Conservation (phyloP, 2,113 vertebrate genomes). For the Raja brachyura region DNA sequence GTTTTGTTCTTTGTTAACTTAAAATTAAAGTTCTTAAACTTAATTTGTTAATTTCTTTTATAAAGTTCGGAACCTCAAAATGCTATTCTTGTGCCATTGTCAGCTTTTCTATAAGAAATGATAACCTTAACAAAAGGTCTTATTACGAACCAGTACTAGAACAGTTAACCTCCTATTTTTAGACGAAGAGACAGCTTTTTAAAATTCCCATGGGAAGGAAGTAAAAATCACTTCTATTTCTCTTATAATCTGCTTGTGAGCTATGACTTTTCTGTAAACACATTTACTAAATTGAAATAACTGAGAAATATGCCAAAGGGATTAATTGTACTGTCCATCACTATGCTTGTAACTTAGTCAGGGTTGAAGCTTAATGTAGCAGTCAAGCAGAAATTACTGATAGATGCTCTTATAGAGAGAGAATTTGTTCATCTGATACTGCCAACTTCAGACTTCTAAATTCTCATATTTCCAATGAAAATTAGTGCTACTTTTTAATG, state of each 20-base stretch:
- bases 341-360: conserved; percentile 1
- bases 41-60: neutral
- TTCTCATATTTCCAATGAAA: conserved; percentile 32
- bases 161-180: neutral
- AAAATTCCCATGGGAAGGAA: neutral
- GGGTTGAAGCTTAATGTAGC: neutral
- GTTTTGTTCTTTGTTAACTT: neutral
- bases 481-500: neutral
- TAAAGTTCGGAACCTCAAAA: neutral
- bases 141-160: neutral
- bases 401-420: neutral
- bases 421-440: conserved; percentile 17
- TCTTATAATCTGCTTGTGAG: neutral
- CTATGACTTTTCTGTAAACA: conserved; percentile 11
- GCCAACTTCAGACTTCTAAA: conserved; percentile 22
- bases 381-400: conserved; percentile 22
- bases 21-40: neutral
- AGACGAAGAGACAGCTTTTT: neutral
- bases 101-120: neutral
- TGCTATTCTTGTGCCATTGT: neutral
- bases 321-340: conserved; percentile 14
- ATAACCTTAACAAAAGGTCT: neutral
- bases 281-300: conserved; percentile 27
- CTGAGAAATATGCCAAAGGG: neutral
- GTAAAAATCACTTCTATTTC: neutral